Percentiles rank a stretch among this genome's conserved stretches.
phyloP scores from a whole-genome alignment of 2,888 invertebrate genomes.

The Brachyptera risi region DNA sequence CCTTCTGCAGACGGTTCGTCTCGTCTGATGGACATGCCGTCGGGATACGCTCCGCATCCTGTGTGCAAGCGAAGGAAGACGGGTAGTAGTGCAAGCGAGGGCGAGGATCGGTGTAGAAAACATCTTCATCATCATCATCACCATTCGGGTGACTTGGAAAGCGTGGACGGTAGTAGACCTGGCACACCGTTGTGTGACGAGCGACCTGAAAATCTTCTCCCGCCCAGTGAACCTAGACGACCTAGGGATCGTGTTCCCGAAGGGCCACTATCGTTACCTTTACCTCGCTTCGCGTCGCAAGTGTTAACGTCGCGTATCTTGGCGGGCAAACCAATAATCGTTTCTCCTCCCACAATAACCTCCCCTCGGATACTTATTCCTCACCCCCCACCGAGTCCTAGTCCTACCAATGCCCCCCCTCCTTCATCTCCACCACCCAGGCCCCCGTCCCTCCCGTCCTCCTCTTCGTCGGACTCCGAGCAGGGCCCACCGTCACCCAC shows the following conservation, averaged over 20 bases:
- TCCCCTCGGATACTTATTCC: slow-evolving; percentile 44
- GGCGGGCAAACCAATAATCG: slow-evolving; percentile 30
- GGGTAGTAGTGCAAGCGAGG: slow-evolving; percentile 39
- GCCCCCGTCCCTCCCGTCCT: slow-evolving; percentile 56
- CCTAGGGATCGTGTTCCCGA: slow-evolving; percentile 58
- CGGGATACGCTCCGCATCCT: slow-evolving; percentile 44
- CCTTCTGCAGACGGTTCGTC: slow-evolving; percentile 50
- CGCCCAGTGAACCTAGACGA: slow-evolving; percentile 73
- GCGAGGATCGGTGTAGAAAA: slow-evolving; percentile 34
- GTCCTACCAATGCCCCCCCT: slow-evolving; percentile 46
- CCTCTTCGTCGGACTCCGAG: slow-evolving; percentile 71
- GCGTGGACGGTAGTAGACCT: slow-evolving; percentile 69
- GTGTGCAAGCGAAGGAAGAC: slow-evolving; percentile 55
- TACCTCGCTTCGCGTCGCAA: slow-evolving; percentile 83
- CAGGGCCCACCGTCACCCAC: slow-evolving; percentile 63
- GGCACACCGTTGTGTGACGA: slow-evolving; percentile 84
- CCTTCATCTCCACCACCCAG: slow-evolving; percentile 61
- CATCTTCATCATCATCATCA: slow-evolving; percentile 48
- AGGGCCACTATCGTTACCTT: slow-evolving; percentile 74
- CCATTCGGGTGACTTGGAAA: slow-evolving; percentile 19
- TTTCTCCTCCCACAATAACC: slow-evolving; percentile 23
- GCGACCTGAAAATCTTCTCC: slow-evolving; percentile 66
- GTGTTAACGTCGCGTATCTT: slow-evolving; percentile 24
- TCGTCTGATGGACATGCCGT: slow-evolving; percentile 26
- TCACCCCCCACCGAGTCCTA: slow-evolving; percentile 46